Evolutionary conservation across 2,888 invertebrate species (phyloP).

Genomic region (Lamellibrachia columna): DNA sequence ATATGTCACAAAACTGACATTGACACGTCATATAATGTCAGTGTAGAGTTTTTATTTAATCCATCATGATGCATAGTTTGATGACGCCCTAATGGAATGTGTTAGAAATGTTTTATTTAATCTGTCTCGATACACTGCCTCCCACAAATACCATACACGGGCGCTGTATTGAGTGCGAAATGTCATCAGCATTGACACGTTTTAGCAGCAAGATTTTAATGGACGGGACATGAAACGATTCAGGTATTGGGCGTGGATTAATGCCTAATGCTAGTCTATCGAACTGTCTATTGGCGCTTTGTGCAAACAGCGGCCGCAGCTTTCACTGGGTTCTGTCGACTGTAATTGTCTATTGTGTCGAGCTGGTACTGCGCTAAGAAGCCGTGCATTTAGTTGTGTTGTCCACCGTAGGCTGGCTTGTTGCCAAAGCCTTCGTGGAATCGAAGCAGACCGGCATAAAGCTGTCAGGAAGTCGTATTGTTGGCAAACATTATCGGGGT

Average conservation of each 20-base stretch:
- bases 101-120: not conserved
- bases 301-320: not conserved
- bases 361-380: not conserved
- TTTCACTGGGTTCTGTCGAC: not conserved
- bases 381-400: constrained; percentile 1
- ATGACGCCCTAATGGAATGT: not conserved
- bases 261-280: not conserved
- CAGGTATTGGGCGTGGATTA: not conserved
- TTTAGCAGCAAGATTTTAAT: not conserved
- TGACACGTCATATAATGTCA: not conserved
- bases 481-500: not conserved
- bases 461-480: not conserved
- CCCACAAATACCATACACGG: not conserved
- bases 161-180: not conserved
- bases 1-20: not conserved
- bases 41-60: not conserved
- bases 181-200: not conserved
- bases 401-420: not conserved
- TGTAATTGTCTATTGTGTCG: not conserved
- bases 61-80: not conserved
- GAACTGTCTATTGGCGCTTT: not conserved
- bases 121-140: not conserved
- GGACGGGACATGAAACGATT: constrained; percentile 1
- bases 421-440: not conserved
- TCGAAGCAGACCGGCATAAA: not conserved